phyloP scores from a whole-genome alignment of 2,113 vertebrate species.

The Brachionichthys hirsutus region DNA sequence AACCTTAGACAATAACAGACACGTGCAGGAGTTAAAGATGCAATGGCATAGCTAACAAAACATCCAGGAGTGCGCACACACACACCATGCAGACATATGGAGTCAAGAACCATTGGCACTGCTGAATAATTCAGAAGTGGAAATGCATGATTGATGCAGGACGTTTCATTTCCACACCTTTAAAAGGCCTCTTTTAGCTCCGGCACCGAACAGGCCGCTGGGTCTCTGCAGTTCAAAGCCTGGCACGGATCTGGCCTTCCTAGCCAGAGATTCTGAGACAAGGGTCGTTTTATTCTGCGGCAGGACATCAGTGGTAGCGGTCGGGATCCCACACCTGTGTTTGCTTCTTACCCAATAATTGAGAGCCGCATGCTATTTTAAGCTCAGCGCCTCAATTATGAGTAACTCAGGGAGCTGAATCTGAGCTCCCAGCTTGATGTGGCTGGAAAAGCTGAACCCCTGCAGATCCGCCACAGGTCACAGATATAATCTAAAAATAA shows the following conservation, averaged over 20 bases:
- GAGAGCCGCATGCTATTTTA: constrained; percentile 83
- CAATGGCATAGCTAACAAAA: constrained; percentile 5
- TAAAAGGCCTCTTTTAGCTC: constrained; percentile 72
- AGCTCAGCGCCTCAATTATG: constrained; percentile 77
- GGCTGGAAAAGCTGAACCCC: constrained; percentile 62
- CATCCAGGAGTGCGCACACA: not conserved
- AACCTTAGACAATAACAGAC: constrained; percentile 8
- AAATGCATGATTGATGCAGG: constrained; percentile 91
- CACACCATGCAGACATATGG: constrained; percentile 36
- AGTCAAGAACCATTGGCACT: constrained; percentile 65
- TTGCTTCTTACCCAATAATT: constrained; percentile 92
- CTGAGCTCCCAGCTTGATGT: constrained; percentile 65
- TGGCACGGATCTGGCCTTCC: constrained; percentile 69
- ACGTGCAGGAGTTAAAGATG: too few relatives aligned
- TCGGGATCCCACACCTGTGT: constrained; percentile 90
- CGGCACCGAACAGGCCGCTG: constrained; percentile 55
- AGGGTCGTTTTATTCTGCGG: constrained; percentile 79
- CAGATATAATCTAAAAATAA: constrained; percentile 29
- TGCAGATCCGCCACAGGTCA: constrained; percentile 45
- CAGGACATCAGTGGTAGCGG: constrained; percentile 49
- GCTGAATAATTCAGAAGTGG: constrained; percentile 85
- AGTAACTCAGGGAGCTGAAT: constrained; percentile 56
- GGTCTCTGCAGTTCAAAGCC: constrained; percentile 80
- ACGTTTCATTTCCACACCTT: constrained; percentile 78
- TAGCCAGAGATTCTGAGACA: constrained; percentile 68